Conservation (phyloP, 92 coral and sea anemone species). For the Heteractis magnifica region DNA sequence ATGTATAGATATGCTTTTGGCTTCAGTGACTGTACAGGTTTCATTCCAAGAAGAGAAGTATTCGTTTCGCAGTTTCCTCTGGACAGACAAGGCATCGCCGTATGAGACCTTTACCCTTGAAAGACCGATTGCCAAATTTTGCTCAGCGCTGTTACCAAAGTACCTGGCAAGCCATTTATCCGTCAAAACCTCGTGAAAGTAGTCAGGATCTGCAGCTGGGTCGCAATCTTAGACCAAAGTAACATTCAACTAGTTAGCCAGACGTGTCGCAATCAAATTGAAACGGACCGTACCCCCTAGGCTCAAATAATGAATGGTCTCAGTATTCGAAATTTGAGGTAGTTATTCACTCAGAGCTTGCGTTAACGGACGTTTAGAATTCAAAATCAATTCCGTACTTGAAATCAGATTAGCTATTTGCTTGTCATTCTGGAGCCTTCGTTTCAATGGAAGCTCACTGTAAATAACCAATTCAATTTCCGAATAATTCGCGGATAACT, state of each 20-base stretch:
- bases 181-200: background rate
- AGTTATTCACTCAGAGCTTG: no score
- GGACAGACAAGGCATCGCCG: constrained; percentile 32
- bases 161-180: background rate
- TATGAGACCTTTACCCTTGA: constrained; percentile 52
- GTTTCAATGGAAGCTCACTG: no score
- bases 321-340: no score
- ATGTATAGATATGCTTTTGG: constrained; percentile 32
- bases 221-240: background rate
- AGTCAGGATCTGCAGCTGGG: background rate
- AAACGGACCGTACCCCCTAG: no score
- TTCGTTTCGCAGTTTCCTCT: constrained; percentile 35
- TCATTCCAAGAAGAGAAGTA: constrained; percentile 50
- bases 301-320: no score
- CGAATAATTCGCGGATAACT: no score
- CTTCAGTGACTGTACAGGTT: constrained; percentile 50
- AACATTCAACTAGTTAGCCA: background rate
- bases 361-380: no score
- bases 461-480: no score
- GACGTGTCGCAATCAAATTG: background rate
- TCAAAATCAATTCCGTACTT: no score
- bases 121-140: constrained; percentile 34
- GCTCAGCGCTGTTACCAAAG: constrained; percentile 23
- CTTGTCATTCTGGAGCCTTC: no score
- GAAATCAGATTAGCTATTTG: no score